Evolutionary conservation across 2,113 vertebrate species (phyloP), one percentile per base, ranked within the genome.

Genomic region (Vireo altiloquus): DNA sequence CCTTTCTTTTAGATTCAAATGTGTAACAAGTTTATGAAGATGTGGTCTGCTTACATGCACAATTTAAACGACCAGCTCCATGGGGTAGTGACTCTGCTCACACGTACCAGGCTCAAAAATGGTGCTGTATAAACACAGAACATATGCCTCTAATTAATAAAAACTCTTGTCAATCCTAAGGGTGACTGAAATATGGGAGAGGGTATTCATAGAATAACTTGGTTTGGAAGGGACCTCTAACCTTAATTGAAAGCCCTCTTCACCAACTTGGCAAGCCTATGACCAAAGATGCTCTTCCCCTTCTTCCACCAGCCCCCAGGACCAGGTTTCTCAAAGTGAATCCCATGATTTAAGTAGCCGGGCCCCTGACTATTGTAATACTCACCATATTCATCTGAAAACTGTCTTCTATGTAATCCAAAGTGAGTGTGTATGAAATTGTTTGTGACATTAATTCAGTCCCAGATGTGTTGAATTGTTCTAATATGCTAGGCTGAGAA

Each of bases 361-460:
- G 54, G 64, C 8, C n/a, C 31, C 15, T 56, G 42, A 15, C 22
- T 77, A 12, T 49, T 93, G 64, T 64, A 64, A 68, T 56, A 40
- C 12, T 63, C 57, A 56, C 68, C 44, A 14, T 70, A 39, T 86
- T 82, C 40, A 40, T 86, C 56, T 49, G 56, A 92, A 71, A 75
- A 64, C 72, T 75, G 18, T 56, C 80, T 93, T 74, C 72, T 42
- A 20, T 20, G 25, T 72, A 83, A 90, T 22, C 25, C 56, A 64
- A 93, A 93, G 53, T 60, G 47, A 93, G 79, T 88, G 60, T 25
- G 31, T 50, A 52, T 75, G 56, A 69, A 84, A 92, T 92, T 82
- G 49, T 86, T 93, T 83, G 56, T 95, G 90, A 84, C 88, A 39
- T 71, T 94, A 96, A 95, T 88, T 89, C 57, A 89, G 60, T 93